A percentile compares a stretch with the other conserved stretches of the same genome.
These are phyloP conservation scores for Dryococelus australis DNA, from an alignment of 2,888 invertebrate species.

Conservation along the genomic window DNA sequence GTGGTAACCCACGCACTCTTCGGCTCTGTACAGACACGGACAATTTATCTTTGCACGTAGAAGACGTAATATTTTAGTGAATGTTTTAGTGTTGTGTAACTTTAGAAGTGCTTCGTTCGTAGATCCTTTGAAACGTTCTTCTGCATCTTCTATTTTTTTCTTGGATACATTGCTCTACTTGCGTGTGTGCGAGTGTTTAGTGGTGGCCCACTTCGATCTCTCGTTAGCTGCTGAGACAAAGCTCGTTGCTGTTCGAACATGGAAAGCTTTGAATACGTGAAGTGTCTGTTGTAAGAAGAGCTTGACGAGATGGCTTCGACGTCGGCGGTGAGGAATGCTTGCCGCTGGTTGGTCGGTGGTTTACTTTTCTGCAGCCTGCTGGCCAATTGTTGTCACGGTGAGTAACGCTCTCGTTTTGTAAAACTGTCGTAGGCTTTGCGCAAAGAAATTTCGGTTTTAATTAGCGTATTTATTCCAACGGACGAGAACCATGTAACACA, in stretches of 20 bases:
- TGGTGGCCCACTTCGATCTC: neutral
- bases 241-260: neutral
- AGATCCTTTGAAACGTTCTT: neutral
- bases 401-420: neutral
- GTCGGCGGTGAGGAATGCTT: neutral
- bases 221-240: neutral
- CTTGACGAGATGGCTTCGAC: neutral
- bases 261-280: neutral
- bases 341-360: neutral
- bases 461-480: too few species aligned
- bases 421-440: too few species aligned
- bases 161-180: neutral
- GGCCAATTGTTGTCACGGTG: neutral
- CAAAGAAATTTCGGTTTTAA: too few species aligned
- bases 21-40: neutral
- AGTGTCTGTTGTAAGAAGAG: neutral
- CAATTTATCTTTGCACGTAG: neutral
- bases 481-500: too few species aligned
- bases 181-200: neutral
- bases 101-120: neutral
- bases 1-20: neutral
- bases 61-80: neutral
- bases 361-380: neutral
- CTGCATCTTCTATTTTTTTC: neutral
- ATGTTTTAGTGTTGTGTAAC: neutral